phyloP scores from a whole-genome alignment of 2,888 invertebrate genomes.

The Schizotus pectinicornis region DNA sequence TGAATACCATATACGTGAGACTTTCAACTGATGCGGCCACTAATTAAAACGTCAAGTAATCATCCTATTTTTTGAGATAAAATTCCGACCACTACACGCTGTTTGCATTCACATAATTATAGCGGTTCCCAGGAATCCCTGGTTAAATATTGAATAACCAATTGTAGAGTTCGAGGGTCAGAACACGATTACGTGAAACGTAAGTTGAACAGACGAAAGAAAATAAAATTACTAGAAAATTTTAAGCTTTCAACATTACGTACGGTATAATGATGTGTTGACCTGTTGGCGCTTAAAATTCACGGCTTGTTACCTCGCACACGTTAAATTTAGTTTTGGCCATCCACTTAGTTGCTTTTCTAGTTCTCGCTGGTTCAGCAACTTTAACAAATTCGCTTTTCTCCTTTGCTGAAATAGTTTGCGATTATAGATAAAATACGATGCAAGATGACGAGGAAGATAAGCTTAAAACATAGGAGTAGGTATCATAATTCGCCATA shows the following conservation, averaged over 20 bases:
- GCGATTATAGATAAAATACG: too few relatives aligned
- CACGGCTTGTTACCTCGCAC: conserved; percentile 9
- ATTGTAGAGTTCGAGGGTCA: conserved; percentile 3
- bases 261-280: conserved; percentile 10
- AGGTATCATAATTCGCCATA: conserved; percentile 9
- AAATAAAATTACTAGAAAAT: conserved; percentile 11
- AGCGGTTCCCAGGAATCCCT: too few relatives aligned
- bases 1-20: too few relatives aligned
- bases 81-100: too few relatives aligned
- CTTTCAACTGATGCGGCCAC: too few relatives aligned
- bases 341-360: neutral
- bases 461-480: conserved; percentile 4
- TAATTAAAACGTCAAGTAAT: too few relatives aligned
- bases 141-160: too few relatives aligned
- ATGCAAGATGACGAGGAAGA: neutral
- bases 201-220: conserved; percentile 16
- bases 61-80: too few relatives aligned
- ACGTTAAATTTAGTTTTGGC: conserved; percentile 17
- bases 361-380: neutral
- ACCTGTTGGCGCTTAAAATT: conserved; percentile 9
- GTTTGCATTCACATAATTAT: too few relatives aligned
- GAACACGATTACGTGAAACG: conserved; percentile 2
- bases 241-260: neutral
- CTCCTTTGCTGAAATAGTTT: too few relatives aligned
- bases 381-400: too few relatives aligned